These are phyloP conservation scores for Ginglymostoma cirratum DNA, from an alignment of 2,113 vertebrate genomes.

Conservation along the genomic window DNA sequence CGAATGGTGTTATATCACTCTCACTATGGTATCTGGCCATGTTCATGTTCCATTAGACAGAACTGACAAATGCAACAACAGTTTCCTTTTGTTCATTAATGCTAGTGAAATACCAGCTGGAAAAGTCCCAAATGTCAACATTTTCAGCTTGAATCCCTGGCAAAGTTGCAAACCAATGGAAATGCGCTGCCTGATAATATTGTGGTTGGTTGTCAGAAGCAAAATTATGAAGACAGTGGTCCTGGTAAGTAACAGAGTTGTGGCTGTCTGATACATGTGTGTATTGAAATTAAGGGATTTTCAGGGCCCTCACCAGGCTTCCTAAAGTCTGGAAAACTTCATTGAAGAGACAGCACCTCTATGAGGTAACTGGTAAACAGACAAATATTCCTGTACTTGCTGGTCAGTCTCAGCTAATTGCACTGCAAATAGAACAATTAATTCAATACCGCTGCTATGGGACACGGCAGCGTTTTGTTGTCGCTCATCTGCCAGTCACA, in stretches of 20 bases:
- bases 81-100: background rate
- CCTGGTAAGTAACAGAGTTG: background rate
- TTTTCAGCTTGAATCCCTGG: background rate
- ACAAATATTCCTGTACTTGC: background rate
- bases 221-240: background rate
- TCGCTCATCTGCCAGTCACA: background rate
- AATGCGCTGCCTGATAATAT: background rate
- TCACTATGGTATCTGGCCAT: no score
- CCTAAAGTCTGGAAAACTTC: background rate
- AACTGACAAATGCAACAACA: no score
- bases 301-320: background rate
- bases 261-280: background rate
- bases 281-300: background rate
- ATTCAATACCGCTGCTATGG: background rate
- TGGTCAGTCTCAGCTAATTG: background rate
- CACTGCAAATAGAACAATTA: background rate
- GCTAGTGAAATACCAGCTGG: background rate
- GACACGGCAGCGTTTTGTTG: background rate
- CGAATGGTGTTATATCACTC: no score
- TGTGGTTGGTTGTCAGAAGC: background rate
- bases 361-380: background rate
- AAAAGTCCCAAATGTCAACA: background rate
- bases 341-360: background rate
- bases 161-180: background rate
- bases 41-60: no score